Percentiles rank a stretch among this genome's conserved stretches.
Conservation (phyloP, 2,113 vertebrate species). For the Ciconia boyciana region DNA sequence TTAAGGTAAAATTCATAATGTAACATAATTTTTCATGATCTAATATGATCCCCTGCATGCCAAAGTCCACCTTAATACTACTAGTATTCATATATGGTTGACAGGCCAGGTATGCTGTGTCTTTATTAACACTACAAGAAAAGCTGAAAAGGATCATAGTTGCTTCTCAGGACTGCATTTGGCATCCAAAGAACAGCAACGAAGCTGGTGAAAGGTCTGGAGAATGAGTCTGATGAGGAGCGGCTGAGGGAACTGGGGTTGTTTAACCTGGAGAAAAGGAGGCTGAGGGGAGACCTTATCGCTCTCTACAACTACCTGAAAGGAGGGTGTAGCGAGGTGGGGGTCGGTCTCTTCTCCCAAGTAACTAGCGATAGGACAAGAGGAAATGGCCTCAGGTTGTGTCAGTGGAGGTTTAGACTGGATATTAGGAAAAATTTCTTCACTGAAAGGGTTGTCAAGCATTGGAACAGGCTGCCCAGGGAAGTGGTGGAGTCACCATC, state of each 20-base stretch:
- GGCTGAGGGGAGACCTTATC: neutral
- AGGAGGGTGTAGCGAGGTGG: neutral
- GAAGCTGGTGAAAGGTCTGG: neutral
- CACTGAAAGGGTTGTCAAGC: too few species aligned
- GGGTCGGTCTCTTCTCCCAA: neutral
- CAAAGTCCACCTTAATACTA: neutral
- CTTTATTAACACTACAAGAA: neutral
- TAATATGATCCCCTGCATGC: neutral
- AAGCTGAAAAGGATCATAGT: neutral
- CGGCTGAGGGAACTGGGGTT: neutral
- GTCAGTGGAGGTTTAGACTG: neutral
- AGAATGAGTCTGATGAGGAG: neutral
- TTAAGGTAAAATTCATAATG: neutral
- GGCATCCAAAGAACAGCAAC: too few species aligned
- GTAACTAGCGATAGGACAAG: accelerated
- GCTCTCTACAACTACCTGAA: neutral
- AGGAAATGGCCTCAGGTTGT: accelerated
- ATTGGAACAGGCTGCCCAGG: neutral
- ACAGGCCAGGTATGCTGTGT: neutral
- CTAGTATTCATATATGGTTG: neutral
- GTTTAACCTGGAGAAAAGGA: neutral
- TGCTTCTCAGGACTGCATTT: neutral
- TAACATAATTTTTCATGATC: neutral
- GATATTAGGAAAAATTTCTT: neutral
- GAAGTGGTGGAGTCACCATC: accelerated